A percentile compares a stretch with the other conserved stretches of the same genome.
phyloP scores from a whole-genome alignment of 2,888 invertebrate genomes.

The Ashinkailepas kermadecensis region DNA sequence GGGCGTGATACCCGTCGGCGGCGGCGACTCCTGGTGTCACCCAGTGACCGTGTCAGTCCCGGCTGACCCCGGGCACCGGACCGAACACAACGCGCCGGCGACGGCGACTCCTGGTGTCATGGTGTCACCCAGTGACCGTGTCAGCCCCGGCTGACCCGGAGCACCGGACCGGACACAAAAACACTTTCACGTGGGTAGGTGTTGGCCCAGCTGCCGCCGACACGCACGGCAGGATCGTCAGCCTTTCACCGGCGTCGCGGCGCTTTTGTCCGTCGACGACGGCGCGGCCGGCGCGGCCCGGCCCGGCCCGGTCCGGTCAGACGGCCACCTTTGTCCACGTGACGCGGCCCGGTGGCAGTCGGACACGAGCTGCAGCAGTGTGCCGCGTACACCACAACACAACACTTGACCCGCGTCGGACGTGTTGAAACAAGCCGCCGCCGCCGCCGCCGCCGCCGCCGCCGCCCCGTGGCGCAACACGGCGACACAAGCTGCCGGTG shows the following conservation, averaged over 20 bases:
- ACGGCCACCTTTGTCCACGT: background rate
- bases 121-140: no score
- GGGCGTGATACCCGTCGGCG: no score
- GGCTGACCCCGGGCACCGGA: no score
- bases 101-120: background rate
- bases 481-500: no score
- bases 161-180: background rate
- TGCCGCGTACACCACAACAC: no score
- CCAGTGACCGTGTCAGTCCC: no score
- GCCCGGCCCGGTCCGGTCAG: background rate
- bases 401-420: no score
- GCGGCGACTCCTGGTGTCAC: no score
- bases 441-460: no score
- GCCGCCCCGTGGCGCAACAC: no score
- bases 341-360: background rate
- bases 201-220: background rate
- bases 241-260: background rate
- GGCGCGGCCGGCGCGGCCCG: background rate
- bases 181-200: slow-evolving; percentile 11
- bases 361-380: background rate
- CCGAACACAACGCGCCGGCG: background rate
- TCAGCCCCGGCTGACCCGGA: no score
- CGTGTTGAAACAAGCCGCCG: no score
- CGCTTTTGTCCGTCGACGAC: background rate
- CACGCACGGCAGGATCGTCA: background rate